These are phyloP conservation scores for Drosophila setosimentum DNA, from an alignment of 2,888 invertebrate species.

Conservation along the genomic window DNA sequence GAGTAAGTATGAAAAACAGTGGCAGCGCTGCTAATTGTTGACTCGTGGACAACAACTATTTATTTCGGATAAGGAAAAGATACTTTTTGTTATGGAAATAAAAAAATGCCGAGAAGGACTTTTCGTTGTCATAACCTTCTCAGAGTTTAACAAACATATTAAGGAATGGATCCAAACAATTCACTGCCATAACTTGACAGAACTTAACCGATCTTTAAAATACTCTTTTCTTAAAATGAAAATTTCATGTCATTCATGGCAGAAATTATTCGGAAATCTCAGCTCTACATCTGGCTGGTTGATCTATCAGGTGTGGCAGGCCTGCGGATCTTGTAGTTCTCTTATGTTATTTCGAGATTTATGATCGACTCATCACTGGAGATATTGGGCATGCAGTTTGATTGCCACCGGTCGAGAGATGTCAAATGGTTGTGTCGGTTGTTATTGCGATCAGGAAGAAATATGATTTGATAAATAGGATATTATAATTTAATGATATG, in stretches of 20 bases:
- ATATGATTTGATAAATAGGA: slow-evolving; percentile 74
- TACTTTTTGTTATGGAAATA: not conserved
- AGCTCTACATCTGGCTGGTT: not conserved
- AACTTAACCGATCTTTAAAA: not conserved
- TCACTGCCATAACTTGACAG: not conserved
- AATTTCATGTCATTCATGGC: not conserved
- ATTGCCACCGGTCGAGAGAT: slow-evolving; percentile 38
- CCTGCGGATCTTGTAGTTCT: not conserved
- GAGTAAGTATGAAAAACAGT: not conserved
- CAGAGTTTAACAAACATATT: not conserved
- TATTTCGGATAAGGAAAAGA: not conserved
- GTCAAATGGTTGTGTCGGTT: slow-evolving; percentile 67
- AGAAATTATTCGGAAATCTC: not conserved
- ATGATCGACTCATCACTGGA: slow-evolving; percentile 27
- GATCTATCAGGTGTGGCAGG: too few species aligned
- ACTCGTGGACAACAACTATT: not conserved
- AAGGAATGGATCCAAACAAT: not conserved
- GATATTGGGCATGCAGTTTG: not conserved
- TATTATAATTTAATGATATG: slow-evolving; percentile 71
- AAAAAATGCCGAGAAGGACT: not conserved
- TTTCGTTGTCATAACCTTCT: not conserved
- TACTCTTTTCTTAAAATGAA: too few species aligned
- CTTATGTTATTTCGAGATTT: slow-evolving; percentile 36
- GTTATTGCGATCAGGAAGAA: slow-evolving; percentile 58
- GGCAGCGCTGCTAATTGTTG: slow-evolving; percentile 2